A percentile compares a stretch with the other conserved stretches of the same genome.
Evolutionary conservation across 2,888 invertebrate species (phyloP).

Genomic region (Yponomeuta malinellus): DNA sequence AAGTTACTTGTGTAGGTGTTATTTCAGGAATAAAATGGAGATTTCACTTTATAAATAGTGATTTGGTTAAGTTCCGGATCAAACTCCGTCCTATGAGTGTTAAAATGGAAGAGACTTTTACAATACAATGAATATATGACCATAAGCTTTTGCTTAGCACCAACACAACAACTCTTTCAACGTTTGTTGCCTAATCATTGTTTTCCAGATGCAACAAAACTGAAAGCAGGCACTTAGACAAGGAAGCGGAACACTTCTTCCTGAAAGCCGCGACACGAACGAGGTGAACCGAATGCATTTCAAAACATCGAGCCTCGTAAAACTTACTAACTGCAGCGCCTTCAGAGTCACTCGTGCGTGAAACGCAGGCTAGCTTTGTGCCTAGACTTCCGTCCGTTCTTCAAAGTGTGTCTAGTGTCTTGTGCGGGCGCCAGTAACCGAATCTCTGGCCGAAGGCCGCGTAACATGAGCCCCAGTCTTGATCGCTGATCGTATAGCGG

Average conservation of each 20-base stretch:
- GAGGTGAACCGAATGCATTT: background rate
- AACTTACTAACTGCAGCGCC: background rate
- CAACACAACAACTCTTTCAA: background rate
- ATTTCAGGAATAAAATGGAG: no score
- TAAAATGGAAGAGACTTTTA: no score
- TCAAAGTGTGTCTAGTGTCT: background rate
- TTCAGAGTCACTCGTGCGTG: background rate
- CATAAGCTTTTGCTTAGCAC: no score
- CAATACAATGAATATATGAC: no score
- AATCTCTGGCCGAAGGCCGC: constrained; percentile 65
- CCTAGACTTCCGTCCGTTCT: background rate
- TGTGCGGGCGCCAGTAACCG: constrained; percentile 59
- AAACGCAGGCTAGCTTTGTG: background rate
- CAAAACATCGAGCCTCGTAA: background rate
- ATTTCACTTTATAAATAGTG: no score
- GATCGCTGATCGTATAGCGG: constrained; percentile 19
- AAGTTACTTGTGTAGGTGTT: no score
- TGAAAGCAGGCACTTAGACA: background rate
- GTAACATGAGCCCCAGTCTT: constrained; percentile 65
- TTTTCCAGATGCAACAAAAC: background rate
- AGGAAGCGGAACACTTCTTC: background rate
- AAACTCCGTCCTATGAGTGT: no score
- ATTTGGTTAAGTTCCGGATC: no score
- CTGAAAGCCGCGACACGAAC: background rate
- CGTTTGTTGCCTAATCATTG: background rate